Conservation (phyloP, 2,113 vertebrate genomes). For the Phodopus roborovskii region DNA sequence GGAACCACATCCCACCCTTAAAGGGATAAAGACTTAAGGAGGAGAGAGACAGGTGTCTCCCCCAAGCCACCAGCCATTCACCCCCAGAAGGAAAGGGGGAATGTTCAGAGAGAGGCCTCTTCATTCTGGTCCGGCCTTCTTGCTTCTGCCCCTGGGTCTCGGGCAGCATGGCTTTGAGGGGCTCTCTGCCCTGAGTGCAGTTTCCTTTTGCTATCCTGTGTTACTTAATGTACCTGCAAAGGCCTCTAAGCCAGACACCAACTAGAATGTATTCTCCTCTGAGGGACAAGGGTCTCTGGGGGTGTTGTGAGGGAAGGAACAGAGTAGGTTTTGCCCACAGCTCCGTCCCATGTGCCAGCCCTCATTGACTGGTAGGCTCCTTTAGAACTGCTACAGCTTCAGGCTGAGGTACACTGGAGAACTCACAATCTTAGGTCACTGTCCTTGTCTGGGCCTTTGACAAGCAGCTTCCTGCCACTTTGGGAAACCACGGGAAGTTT, state of each 20-base stretch:
- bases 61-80: neutral
- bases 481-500: neutral
- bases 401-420: constrained; percentile 14
- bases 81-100: neutral
- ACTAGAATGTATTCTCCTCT: neutral
- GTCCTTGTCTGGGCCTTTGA: neutral
- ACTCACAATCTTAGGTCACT: constrained; percentile 13
- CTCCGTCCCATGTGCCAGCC: constrained; percentile 26
- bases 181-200: neutral
- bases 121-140: neutral
- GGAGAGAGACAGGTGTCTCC: neutral
- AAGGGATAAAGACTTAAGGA: neutral
- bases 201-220: neutral
- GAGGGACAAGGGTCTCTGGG: constrained; percentile 58
- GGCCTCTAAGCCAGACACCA: neutral
- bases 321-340: constrained; percentile 60
- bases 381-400: constrained; percentile 50
- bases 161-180: neutral
- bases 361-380: constrained; percentile 40
- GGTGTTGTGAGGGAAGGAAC: constrained; percentile 51
- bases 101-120: neutral
- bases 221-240: neutral
- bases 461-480: neutral
- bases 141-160: neutral
- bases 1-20: neutral